These are phyloP conservation scores for Liasis olivaceus DNA, from an alignment of 2,797 vertebrate genomes.

Conservation along the genomic window DNA sequence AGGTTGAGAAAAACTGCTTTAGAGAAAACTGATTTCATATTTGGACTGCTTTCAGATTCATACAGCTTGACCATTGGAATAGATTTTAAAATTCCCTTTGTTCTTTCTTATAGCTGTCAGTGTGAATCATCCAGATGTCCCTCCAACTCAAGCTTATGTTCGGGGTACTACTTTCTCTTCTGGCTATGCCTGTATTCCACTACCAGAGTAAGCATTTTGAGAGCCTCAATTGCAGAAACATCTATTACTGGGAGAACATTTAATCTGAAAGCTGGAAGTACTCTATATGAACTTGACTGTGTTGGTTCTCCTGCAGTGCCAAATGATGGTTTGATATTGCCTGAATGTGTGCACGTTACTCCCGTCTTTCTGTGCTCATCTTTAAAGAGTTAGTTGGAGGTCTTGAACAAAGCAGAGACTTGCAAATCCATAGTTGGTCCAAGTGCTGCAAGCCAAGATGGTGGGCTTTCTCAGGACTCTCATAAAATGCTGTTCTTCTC, in stretches of 20 bases:
- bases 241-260: not conserved
- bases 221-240: not conserved
- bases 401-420: not conserved
- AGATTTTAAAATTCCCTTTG: not conserved
- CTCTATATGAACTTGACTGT: not conserved
- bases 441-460: not conserved
- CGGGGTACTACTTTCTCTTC: constrained; percentile 70
- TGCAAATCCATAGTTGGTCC: not conserved
- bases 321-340: not conserved
- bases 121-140: constrained; percentile 65
- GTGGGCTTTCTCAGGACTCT: not conserved
- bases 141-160: constrained; percentile 57
- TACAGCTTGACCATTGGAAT: not conserved
- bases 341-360: not conserved
- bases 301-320: not conserved
- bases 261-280: not conserved
- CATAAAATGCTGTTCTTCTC: constrained; percentile 29
- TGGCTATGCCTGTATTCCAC: constrained; percentile 69
- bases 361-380: not conserved
- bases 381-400: not conserved
- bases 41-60: not conserved
- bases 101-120: constrained; percentile 59
- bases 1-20: not conserved
- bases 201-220: constrained; percentile 63
- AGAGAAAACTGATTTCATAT: not conserved